Conservation (phyloP, 2,888 invertebrate species). For the Meiosimyza decipiens region DNA sequence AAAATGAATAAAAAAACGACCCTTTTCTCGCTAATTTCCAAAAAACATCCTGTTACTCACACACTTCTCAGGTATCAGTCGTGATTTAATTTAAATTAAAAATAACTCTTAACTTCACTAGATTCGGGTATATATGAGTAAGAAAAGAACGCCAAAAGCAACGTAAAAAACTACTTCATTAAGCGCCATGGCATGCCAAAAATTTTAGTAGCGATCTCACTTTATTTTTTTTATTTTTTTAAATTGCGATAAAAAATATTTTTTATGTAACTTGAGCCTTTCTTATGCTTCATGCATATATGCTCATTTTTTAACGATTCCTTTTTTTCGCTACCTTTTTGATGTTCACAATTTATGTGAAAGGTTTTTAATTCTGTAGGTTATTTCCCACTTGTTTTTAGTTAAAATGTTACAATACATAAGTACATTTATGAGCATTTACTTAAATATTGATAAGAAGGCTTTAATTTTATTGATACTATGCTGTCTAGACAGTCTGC, state of each 20-base stretch:
- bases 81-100: conserved; percentile 27
- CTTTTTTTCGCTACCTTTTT: neutral
- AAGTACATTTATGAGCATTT: no score
- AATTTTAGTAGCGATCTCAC: conserved; percentile 16
- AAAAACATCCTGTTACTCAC: conserved; percentile 38
- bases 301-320: neutral
- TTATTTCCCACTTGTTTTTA: no score
- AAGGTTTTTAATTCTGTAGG: no score
- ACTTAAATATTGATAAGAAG: no score
- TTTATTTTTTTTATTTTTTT: no score
- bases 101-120: neutral
- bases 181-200: conserved; percentile 28
- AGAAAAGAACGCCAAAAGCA: neutral
- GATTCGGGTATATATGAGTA: neutral
- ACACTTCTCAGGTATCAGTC: conserved; percentile 48
- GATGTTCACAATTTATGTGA: neutral
- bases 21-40: neutral
- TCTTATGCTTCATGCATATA: conserved; percentile 3
- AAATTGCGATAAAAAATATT: conserved; percentile 12
- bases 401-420: no score
- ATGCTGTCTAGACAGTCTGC: no score
- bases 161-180: neutral
- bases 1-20: neutral
- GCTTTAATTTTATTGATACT: no score
- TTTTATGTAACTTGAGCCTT: conserved; percentile 25